Evolutionary conservation across 2,113 vertebrate species (phyloP).

Genomic region (Columba livia): DNA sequence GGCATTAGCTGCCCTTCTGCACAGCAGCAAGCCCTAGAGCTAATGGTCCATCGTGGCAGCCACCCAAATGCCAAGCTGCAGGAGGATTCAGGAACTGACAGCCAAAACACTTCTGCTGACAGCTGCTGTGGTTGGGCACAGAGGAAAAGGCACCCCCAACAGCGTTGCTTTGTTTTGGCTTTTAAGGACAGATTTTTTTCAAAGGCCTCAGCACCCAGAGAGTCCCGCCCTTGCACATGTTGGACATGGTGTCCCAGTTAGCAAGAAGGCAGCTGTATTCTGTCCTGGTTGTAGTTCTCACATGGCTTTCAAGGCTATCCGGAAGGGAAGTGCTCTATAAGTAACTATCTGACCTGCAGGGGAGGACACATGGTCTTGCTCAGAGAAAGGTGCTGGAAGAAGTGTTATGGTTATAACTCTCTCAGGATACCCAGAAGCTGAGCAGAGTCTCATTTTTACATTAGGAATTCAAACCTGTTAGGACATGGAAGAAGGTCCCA

Average conservation of each 20-base stretch:
- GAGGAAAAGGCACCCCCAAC: neutral
- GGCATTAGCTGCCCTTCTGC: neutral
- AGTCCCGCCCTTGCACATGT: neutral
- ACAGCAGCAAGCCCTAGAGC: neutral
- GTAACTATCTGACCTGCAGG: neutral
- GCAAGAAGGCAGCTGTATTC: neutral
- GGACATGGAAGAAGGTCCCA: neutral
- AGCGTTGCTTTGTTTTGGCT: neutral
- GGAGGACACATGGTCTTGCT: neutral
- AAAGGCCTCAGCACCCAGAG: neutral
- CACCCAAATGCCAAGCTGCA: neutral
- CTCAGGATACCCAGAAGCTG: neutral
- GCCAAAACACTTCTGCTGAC: neutral
- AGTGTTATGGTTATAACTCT: neutral
- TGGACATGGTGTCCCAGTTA: neutral
- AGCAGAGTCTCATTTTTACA: neutral
- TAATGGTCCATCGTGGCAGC: rapidly evolving
- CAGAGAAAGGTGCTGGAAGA: neutral
- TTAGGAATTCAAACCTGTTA: neutral
- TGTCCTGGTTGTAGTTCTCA: neutral
- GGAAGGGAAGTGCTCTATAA: neutral
- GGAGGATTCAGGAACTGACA: neutral
- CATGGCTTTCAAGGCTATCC: neutral
- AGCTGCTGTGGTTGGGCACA: neutral
- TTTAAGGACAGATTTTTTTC: neutral